A percentile compares a stretch with the other conserved stretches of the same genome.
Evolutionary conservation across 2,113 vertebrate species (phyloP).

Genomic region (Camelus bactrianus): DNA sequence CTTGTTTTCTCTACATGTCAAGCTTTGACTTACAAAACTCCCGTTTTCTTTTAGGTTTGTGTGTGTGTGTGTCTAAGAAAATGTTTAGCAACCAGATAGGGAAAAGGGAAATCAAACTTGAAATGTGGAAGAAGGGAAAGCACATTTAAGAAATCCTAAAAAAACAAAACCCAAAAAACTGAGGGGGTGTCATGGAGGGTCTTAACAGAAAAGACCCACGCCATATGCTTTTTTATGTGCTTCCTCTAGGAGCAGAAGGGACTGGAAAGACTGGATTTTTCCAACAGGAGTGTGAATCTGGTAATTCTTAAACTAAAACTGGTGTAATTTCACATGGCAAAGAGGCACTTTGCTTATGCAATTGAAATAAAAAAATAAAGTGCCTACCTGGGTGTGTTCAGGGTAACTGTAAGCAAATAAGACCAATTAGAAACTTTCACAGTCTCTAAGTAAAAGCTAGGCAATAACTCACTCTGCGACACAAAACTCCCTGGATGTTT

Average conservation of each 20-base stretch:
- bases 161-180: neutral
- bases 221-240: neutral
- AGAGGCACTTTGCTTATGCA: constrained; percentile 49
- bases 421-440: neutral
- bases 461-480: neutral
- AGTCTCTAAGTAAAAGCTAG: constrained; percentile 53
- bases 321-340: constrained; percentile 35
- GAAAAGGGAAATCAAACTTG: constrained; percentile 47
- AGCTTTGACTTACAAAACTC: constrained; percentile 66
- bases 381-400: neutral
- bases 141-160: constrained; percentile 67
- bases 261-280: neutral
- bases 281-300: neutral
- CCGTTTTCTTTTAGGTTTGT: constrained; percentile 28
- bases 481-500: constrained; percentile 42
- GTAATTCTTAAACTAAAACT: constrained; percentile 21
- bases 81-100: neutral
- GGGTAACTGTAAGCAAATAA: constrained; percentile 39
- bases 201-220: neutral
- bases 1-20: constrained; percentile 59
- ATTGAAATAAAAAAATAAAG: constrained; percentile 54
- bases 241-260: neutral
- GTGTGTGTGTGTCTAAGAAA: neutral
- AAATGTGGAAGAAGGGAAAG: constrained; percentile 20
- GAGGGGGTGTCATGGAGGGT: neutral